Conservation (phyloP, 2,797 vertebrate genomes). For the Mormyrops boulengeri region DNA sequence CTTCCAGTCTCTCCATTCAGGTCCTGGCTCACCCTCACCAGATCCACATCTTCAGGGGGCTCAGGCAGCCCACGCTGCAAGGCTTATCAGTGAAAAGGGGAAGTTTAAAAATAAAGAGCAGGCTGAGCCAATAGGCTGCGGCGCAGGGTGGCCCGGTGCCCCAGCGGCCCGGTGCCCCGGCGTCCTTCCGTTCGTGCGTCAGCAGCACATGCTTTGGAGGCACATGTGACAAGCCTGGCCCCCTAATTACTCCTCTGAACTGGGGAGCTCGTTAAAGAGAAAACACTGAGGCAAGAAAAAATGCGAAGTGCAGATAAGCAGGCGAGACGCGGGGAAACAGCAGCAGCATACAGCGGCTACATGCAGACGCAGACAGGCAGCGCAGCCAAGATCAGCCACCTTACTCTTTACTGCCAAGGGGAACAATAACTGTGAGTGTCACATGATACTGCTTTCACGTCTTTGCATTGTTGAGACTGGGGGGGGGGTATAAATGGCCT, state of each 20-base stretch:
- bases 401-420: conserved; percentile 40
- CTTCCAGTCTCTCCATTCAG: background rate
- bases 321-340: background rate
- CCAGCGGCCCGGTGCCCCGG: background rate
- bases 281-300: background rate
- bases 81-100: conserved; percentile 53
- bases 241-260: conserved; percentile 20
- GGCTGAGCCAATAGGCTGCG: background rate
- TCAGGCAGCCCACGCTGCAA: background rate
- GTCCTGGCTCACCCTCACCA: background rate
- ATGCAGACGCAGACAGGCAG: conserved; percentile 24
- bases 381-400: conserved; percentile 31
- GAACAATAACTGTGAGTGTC: conserved; percentile 59
- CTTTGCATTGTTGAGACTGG: conserved; percentile 47
- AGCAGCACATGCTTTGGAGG: conserved; percentile 19
- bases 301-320: background rate
- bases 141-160: background rate
- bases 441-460: conserved; percentile 54
- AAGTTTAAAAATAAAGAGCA: conserved; percentile 48
- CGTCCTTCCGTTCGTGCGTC: conserved; percentile 41
- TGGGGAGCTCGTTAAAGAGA: background rate
- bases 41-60: background rate
- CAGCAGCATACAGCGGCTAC: background rate
- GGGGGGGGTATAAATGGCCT: background rate
- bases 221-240: conserved; percentile 21